These are phyloP conservation scores for Ennomos erosarius DNA, from an alignment of 2,888 invertebrate genomes.

Conservation along the genomic window DNA sequence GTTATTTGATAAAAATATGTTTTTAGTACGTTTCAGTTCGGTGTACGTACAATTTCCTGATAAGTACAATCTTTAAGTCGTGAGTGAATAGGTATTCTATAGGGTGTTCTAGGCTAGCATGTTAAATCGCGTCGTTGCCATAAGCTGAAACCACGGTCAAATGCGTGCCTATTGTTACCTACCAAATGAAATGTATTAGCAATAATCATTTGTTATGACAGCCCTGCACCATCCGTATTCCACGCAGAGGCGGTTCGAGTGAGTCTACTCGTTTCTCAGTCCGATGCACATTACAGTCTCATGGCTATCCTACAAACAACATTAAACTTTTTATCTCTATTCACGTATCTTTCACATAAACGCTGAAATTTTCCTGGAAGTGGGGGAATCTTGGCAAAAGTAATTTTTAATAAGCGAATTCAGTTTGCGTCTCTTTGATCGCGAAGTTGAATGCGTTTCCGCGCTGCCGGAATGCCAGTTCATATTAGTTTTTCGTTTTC, in stretches of 20 bases:
- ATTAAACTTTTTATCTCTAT: constrained; percentile 59
- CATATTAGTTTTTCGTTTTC: constrained; percentile 32
- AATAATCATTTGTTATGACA: constrained; percentile 1
- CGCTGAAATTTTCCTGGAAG: constrained; percentile 10
- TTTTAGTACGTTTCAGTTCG: no score
- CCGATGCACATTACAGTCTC: constrained; percentile 56
- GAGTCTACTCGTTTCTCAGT: constrained; percentile 59
- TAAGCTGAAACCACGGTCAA: no score
- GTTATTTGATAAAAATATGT: no score
- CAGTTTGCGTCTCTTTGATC: constrained; percentile 31
- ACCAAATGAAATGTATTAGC: no score
- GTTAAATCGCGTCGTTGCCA: no score
- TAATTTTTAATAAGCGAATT: constrained; percentile 39
- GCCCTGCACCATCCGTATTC: constrained; percentile 25
- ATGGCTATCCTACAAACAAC: constrained; percentile 57
- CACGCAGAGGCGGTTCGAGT: constrained; percentile 42
- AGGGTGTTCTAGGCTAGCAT: no score
- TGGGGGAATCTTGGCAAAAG: constrained; percentile 19
- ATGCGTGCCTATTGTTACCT: no score
- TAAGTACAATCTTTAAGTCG: no score
- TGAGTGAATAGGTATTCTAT: no score
- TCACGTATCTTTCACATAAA: constrained; percentile 32
- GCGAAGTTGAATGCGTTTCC: constrained; percentile 12
- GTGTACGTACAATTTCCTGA: no score
- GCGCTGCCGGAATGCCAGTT: constrained; percentile 4